Base-by-base conservation (phyloP, 2,113 vertebrate species). In the Mesocricetus auratus region DNA sequence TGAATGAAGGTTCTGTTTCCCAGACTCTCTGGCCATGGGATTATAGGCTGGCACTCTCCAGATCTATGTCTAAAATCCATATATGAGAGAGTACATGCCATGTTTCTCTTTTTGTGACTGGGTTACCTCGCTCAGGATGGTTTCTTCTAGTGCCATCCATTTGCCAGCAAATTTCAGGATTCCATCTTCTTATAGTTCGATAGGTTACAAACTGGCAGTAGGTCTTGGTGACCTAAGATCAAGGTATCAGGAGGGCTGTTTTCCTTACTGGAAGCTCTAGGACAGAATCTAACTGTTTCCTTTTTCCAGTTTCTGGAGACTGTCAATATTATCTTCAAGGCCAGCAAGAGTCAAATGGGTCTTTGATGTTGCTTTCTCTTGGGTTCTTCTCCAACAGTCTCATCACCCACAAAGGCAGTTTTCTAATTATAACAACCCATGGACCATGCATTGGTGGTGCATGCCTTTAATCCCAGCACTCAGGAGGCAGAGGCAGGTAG, bases 371-470 rank as follows among this genome's bases (percentile, higher is more conserved):
- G 29, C 26, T 33, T 1, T 89, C n/a, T 87, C 58, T 78, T 58
- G 77, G 47, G 2, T 85, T 93, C 79, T 85, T 93, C 79, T 92
- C 91, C 53, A 75, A 86, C 50, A 83, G 56, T 50, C 74, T 36
- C 36, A 86, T 82, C 36, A 60, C 56, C 26, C 11, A 12, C 21
- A 79, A 15, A 92, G 53, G 66, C 77, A 60, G 2, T 77, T 89
- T 81, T 90, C 12, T 47, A 90, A 33, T 88, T 83, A 42, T 62
- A 71, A 93, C 22, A 22, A 90, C n/a, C 68, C 16, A 15, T 31
- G 53, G 53, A 56, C 11, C 2, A 12, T 11, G 12, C 53, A 56
- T 56, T 56, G 53, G 53, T 56, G 53, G 50, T 13, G 12, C 53
- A 56, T 12, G 12, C 53, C 53, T 56, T 56, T 56, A 56, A 56